phyloP scores from a whole-genome alignment of 92 coral and sea anemone species.

The Meandrina meandrites region DNA sequence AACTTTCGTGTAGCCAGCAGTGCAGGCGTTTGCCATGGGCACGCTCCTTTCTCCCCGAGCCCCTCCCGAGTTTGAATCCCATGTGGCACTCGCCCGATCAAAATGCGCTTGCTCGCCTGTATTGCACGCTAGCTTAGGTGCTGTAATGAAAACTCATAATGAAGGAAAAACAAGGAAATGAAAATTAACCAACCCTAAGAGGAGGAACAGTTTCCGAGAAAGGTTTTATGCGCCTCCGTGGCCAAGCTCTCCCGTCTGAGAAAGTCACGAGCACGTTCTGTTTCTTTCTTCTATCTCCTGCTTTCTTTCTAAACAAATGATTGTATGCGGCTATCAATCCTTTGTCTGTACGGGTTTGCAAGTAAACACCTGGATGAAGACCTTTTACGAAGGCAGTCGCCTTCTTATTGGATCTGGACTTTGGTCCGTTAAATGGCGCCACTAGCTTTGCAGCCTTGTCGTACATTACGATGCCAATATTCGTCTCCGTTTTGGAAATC shows the following conservation, averaged over 20 bases:
- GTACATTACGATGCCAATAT: constrained; percentile 13
- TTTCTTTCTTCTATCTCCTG: constrained; percentile 11
- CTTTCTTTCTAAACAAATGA: neutral
- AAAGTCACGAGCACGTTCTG: constrained; percentile 41
- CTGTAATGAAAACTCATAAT: neutral
- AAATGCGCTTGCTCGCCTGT: too few species aligned
- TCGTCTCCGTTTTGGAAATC: constrained; percentile 11
- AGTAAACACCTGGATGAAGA: neutral
- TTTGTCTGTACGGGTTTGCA: constrained; percentile 27
- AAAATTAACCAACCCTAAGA: neutral
- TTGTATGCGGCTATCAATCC: neutral
- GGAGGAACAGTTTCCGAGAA: constrained; percentile 18
- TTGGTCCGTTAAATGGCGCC: neutral
- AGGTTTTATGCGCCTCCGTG: neutral
- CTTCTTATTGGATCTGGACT: neutral
- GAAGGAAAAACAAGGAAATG: neutral
- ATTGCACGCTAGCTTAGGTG: neutral
- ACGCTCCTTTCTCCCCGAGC: too few species aligned
- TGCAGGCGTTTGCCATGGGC: too few species aligned
- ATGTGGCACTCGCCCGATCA: too few species aligned
- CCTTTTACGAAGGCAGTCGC: neutral
- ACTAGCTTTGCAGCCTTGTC: neutral
- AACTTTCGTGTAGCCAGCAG: too few species aligned
- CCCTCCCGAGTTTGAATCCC: too few species aligned
- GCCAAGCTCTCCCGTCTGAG: constrained; percentile 37